A percentile compares a stretch with the other conserved stretches of the same genome.
Conservation (phyloP, 2,888 invertebrate genomes). For the Desoria tigrina region DNA sequence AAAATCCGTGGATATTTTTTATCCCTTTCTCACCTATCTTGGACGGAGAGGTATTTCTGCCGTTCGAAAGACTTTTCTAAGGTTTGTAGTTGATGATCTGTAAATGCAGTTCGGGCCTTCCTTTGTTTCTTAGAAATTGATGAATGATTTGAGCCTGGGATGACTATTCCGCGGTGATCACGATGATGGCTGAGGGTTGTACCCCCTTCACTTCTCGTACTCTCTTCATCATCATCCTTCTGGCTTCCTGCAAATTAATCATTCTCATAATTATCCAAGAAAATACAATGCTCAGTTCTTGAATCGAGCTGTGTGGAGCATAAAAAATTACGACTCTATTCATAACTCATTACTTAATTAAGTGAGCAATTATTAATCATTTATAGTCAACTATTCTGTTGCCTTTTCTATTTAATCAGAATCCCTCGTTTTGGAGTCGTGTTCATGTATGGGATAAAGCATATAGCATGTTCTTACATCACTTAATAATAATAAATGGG, state of each 20-base stretch:
- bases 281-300: not conserved
- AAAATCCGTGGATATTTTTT: too few species aligned
- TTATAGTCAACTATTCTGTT: not conserved
- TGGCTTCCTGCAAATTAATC: conserved; percentile 44
- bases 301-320: not conserved
- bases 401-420: not conserved
- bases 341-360: conserved; percentile 17
- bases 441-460: not conserved
- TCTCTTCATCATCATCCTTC: conserved; percentile 52
- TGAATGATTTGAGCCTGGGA: conserved; percentile 49
- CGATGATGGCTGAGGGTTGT: conserved; percentile 44
- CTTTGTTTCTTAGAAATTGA: conserved; percentile 81
- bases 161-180: conserved; percentile 45
- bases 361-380: conserved; percentile 20
- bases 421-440: not conserved
- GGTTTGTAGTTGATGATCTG: conserved; percentile 95
- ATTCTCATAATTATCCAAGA: conserved; percentile 3
- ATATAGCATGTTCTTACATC: not conserved
- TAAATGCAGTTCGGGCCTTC: conserved; percentile 97
- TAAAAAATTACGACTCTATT: not conserved
- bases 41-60: conserved; percentile 94
- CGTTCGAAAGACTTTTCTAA: conserved; percentile 95
- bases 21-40: conserved; percentile 68
- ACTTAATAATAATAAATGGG: conserved; percentile 20
- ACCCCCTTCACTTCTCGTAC: conserved; percentile 51